Conservation (phyloP, 2,113 vertebrate species). For the Ciconia stormi region DNA sequence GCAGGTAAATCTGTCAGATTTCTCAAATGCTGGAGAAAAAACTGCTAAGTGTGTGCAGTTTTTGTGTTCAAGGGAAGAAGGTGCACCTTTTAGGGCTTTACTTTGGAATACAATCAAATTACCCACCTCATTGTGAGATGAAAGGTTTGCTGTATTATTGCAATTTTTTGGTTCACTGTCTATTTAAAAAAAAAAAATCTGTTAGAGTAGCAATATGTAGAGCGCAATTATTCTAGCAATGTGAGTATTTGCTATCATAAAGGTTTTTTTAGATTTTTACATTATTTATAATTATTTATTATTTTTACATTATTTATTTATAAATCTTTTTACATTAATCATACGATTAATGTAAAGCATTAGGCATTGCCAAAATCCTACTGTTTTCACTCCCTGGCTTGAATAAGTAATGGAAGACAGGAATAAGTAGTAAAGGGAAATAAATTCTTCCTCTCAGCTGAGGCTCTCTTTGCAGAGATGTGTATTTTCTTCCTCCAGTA, state of each 20-base stretch:
- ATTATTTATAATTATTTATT: too few relatives aligned
- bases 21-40: not conserved
- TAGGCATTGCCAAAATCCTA: constrained; percentile 27
- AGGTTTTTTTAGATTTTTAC: not conserved
- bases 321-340: too few relatives aligned
- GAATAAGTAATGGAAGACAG: constrained; percentile 37
- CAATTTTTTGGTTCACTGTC: not conserved
- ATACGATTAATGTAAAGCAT: not conserved
- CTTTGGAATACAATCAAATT: not conserved
- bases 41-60: not conserved
- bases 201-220: not conserved
- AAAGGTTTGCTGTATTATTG: not conserved
- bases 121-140: not conserved
- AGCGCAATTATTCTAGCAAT: not conserved
- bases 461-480: not conserved
- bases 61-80: not conserved
- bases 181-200: too few relatives aligned
- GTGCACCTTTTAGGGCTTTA: not conserved
- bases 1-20: not conserved
- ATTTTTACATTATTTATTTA: too few relatives aligned
- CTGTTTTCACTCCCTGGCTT: not conserved
- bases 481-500: not conserved
- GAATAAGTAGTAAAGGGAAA: constrained; percentile 8
- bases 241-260: not conserved
- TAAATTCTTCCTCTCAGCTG: constrained; percentile 38